phyloP scores from a whole-genome alignment of 2,113 vertebrate species.

The Boulengeromyrus knoepffleri region DNA sequence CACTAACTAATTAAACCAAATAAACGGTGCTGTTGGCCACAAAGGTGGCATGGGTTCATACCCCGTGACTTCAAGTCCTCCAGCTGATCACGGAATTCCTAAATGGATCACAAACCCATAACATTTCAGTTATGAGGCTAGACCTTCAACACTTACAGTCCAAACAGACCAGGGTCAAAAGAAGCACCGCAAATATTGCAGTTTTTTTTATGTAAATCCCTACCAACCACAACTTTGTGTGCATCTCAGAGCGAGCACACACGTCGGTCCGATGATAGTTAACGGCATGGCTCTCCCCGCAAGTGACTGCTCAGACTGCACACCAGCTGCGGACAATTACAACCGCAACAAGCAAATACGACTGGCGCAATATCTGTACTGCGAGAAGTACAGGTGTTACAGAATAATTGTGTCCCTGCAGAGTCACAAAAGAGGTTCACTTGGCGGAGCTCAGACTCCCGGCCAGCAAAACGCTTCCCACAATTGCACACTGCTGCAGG shows the following conservation, averaged over 20 bases:
- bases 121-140: neutral
- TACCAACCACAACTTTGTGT: neutral
- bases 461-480: neutral
- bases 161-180: neutral
- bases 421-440: neutral
- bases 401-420: neutral
- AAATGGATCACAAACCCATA: neutral
- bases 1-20: neutral
- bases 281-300: neutral
- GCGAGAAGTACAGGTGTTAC: neutral
- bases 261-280: neutral
- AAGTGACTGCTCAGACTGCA: neutral
- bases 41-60: neutral
- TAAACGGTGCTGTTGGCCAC: neutral
- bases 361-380: neutral
- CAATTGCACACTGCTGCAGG: neutral
- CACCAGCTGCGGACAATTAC: neutral
- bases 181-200: neutral
- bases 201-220: neutral
- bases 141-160: neutral
- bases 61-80: neutral
- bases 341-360: neutral
- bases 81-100: neutral
- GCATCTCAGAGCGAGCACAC: neutral
- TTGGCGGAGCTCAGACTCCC: neutral